A percentile compares a stretch with the other conserved stretches of the same genome.
phyloP scores from a whole-genome alignment of 2,797 vertebrate genomes.

The Lutjanus argentimaculatus region DNA sequence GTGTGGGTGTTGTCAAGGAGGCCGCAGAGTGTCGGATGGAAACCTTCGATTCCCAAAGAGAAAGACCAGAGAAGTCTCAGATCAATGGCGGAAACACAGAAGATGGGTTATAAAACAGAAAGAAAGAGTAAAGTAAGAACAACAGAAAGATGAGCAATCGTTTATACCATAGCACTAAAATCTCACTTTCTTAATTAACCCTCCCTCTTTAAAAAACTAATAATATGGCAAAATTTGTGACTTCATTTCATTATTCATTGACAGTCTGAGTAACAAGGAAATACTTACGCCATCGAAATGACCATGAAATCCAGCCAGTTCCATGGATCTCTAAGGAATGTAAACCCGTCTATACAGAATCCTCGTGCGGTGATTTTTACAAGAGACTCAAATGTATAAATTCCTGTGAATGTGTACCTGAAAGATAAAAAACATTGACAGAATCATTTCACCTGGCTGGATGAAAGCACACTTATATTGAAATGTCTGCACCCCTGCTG shows the following conservation, averaged over 20 bases:
- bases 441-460: slow-evolving; percentile 47
- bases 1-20: slow-evolving; percentile 48
- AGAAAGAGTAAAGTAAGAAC: slow-evolving; percentile 39
- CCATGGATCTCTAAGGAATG: slow-evolving; percentile 98
- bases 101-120: slow-evolving; percentile 65
- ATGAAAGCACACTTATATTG: slow-evolving; percentile 45
- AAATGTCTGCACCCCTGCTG: slow-evolving; percentile 1
- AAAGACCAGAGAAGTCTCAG: slow-evolving; percentile 63
- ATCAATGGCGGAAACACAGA: slow-evolving; percentile 60
- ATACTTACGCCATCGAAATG: slow-evolving; percentile 99
- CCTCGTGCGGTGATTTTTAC: slow-evolving; percentile 99
- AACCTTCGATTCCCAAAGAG: slow-evolving; percentile 71
- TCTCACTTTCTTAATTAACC: slow-evolving; percentile 35
- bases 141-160: slow-evolving; percentile 44
- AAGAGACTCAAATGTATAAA: slow-evolving; percentile 99
- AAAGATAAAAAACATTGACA: slow-evolving; percentile 70
- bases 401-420: slow-evolving; percentile 99
- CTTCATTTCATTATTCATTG: not conserved
- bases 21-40: slow-evolving; percentile 54
- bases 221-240: slow-evolving; percentile 7
- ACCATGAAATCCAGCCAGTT: slow-evolving; percentile 99
- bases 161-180: not conserved
- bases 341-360: slow-evolving; percentile 99
- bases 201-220: slow-evolving; percentile 22
- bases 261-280: slow-evolving; percentile 6